Evolutionary conservation across 2,113 vertebrate genomes (phyloP).

Genomic region (Parotia lawesii): DNA sequence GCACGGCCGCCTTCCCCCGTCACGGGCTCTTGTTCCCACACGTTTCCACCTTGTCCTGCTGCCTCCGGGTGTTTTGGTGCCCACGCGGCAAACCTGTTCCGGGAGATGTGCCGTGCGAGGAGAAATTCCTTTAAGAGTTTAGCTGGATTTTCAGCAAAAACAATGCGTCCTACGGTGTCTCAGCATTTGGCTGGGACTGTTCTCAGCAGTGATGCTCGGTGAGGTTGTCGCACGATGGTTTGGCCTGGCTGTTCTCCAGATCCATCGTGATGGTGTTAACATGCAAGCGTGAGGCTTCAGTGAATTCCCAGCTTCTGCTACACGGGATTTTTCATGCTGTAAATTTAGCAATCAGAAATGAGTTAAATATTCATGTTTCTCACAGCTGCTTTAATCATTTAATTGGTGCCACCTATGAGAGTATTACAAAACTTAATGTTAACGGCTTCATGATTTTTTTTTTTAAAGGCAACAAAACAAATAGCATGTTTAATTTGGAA

Average conservation of each 20-base stretch:
- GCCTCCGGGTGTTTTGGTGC: background rate
- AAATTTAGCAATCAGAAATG: background rate
- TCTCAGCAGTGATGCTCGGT: rapidly evolving
- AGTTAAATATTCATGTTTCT: background rate
- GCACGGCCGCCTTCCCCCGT: rapidly evolving
- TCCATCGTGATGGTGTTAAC: rapidly evolving
- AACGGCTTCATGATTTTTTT: background rate
- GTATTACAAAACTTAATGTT: background rate
- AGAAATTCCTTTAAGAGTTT: rapidly evolving
- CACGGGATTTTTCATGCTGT: background rate
- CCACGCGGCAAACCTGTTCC: background rate
- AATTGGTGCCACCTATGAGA: background rate
- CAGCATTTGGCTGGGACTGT: rapidly evolving
- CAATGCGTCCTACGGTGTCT: rapidly evolving
- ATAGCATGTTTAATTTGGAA: background rate
- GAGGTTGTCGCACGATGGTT: rapidly evolving
- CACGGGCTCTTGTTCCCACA: background rate
- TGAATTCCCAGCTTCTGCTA: background rate
- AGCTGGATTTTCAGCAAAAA: background rate
- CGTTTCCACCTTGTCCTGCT: background rate
- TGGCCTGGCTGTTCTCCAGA: background rate
- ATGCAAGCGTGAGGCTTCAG: rapidly evolving
- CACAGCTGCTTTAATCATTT: background rate
- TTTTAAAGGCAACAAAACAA: background rate
- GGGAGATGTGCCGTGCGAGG: background rate